A percentile compares a stretch with the other conserved stretches of the same genome.
phyloP scores from a whole-genome alignment of 37 sponge, comb jelly and placozoan genomes.

The Spongilla lacustris region DNA sequence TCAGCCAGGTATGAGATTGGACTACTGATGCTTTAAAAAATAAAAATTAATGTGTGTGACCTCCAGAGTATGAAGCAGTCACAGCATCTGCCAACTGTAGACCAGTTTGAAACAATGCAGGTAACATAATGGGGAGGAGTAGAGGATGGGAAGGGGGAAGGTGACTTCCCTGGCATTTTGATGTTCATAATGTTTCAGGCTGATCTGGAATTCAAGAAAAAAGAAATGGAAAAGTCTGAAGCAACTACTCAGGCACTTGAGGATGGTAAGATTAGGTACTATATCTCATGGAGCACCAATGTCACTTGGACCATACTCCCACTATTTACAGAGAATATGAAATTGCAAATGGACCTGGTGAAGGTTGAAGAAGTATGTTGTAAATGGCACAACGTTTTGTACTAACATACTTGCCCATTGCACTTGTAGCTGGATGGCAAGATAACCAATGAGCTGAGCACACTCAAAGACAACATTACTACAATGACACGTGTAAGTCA shows the following conservation, averaged over 20 bases:
- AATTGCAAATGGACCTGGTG: slow-evolving; percentile 54
- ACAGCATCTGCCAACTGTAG: slow-evolving; percentile 68
- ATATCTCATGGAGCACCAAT: background rate
- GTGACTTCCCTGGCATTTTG: too few relatives aligned
- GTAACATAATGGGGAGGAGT: slow-evolving; percentile 25
- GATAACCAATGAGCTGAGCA: slow-evolving; percentile 73
- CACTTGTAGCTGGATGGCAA: slow-evolving; percentile 80
- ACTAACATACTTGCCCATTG: background rate
- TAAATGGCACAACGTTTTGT: background rate
- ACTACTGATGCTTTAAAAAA: background rate
- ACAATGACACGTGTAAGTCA: slow-evolving; percentile 66
- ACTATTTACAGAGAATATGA: slow-evolving; percentile 47
- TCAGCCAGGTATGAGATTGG: slow-evolving; percentile 53
- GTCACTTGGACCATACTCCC: too few relatives aligned
- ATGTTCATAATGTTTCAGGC: slow-evolving; percentile 56
- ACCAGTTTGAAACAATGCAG: slow-evolving; percentile 67
- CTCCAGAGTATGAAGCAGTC: slow-evolving; percentile 59
- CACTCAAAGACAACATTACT: slow-evolving; percentile 54
- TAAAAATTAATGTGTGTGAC: background rate
- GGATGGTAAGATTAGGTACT: slow-evolving; percentile 20
- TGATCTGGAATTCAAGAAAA: slow-evolving; percentile 81
- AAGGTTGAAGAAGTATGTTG: slow-evolving; percentile 77
- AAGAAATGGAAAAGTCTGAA: slow-evolving; percentile 88
- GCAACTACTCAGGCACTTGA: slow-evolving; percentile 72
- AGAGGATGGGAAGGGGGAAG: background rate